phyloP scores from a whole-genome alignment of 2,888 invertebrate genomes.

The Sinotaia quadrata region DNA sequence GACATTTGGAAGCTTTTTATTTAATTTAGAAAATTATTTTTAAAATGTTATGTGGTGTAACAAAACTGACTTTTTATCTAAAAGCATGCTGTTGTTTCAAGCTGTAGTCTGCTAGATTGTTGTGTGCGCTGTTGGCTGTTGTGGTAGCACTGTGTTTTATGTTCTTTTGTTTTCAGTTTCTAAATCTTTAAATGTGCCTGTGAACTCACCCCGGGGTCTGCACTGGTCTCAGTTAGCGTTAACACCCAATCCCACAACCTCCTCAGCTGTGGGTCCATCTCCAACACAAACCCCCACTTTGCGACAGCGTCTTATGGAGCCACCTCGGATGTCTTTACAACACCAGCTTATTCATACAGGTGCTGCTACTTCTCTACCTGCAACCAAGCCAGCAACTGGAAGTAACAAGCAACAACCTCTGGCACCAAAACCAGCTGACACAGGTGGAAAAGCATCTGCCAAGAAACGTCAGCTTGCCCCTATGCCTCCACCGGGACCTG shows the following conservation, averaged over 20 bases:
- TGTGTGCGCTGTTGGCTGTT: constrained; percentile 20
- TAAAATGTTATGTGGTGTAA: too few relatives aligned
- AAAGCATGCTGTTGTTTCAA: too few relatives aligned
- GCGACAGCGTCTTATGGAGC: constrained; percentile 60
- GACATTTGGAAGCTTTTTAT: too few relatives aligned
- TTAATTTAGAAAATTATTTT: too few relatives aligned
- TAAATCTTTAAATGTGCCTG: constrained; percentile 52
- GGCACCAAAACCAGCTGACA: constrained; percentile 4
- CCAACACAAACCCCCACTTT: constrained; percentile 54
- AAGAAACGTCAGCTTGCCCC: constrained; percentile 14
- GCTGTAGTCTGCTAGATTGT: constrained; percentile 14
- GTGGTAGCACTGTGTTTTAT: constrained; percentile 16
- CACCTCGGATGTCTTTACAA: constrained; percentile 49
- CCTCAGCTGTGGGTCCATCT: constrained; percentile 6
- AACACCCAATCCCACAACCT: constrained; percentile 26
- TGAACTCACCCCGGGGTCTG: constrained; percentile 48
- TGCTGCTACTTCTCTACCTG: constrained; percentile 33
- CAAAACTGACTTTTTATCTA: too few relatives aligned
- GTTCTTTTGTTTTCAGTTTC: constrained; percentile 62
- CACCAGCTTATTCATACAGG: constrained; percentile 44
- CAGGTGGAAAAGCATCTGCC: constrained; percentile 11
- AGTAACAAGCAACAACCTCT: constrained; percentile 10
- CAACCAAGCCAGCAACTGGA: constrained; percentile 10
- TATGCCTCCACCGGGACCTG: constrained; percentile 23
- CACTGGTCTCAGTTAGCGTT: constrained; percentile 39